phyloP scores from a whole-genome alignment of 2,888 invertebrate species.

The Hirtodrosophila histrioides region DNA sequence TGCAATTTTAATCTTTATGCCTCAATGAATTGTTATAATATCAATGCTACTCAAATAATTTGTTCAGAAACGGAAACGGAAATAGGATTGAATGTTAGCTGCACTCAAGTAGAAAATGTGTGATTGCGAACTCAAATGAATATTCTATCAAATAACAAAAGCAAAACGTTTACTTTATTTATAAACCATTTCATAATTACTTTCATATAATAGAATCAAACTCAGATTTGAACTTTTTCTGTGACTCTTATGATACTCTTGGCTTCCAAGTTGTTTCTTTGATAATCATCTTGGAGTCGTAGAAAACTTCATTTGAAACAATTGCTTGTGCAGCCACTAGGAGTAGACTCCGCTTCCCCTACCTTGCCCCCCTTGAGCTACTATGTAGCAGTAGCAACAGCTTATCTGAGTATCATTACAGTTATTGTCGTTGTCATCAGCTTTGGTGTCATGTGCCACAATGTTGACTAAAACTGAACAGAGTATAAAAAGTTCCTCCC shows the following conservation, averaged over 20 bases:
- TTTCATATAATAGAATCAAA: constrained; percentile 30
- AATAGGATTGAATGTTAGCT: no score
- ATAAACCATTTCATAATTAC: constrained; percentile 30
- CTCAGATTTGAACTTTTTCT: constrained; percentile 9
- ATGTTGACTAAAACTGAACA: constrained; percentile 57
- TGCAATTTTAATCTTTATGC: no score
- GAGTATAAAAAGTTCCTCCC: constrained; percentile 41
- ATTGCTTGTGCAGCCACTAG: constrained; percentile 49
- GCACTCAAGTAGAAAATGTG: no score
- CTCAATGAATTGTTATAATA: no score
- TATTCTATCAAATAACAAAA: no score
- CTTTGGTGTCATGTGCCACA: constrained; percentile 67
- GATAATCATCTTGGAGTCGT: constrained; percentile 60
- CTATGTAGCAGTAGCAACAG: constrained; percentile 34
- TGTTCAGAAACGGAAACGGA: no score
- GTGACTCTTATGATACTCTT: not conserved
- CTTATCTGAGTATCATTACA: constrained; percentile 79
- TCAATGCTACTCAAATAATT: no score
- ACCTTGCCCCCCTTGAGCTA: not conserved
- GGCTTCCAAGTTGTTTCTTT: constrained; percentile 32
- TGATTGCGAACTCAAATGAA: no score
- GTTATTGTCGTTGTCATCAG: constrained; percentile 80
- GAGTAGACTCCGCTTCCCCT: not conserved
- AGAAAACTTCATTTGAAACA: constrained; percentile 58
- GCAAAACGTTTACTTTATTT: not conserved